Conservation (phyloP, 2,797 vertebrate genomes). For the Silurus lanzhouensis region DNA sequence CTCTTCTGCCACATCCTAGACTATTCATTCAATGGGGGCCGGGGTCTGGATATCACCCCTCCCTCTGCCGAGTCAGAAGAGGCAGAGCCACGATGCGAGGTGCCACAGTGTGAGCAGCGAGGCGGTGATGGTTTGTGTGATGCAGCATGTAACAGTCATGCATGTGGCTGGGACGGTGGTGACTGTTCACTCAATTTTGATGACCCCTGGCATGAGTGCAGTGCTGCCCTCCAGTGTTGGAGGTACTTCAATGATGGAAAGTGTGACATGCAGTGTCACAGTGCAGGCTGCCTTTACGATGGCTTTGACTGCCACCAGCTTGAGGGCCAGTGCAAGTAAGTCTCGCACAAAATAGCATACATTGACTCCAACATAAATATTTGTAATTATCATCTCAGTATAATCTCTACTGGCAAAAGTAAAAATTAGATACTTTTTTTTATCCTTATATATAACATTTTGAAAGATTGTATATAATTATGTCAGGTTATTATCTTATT, state of each 20-base stretch:
- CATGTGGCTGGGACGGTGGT: constrained; percentile 92
- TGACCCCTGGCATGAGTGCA: constrained; percentile 97
- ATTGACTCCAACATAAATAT: not conserved
- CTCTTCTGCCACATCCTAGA: constrained; percentile 93
- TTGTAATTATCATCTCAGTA: not conserved
- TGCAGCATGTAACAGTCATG: constrained; percentile 86
- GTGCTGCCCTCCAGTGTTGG: constrained; percentile 93
- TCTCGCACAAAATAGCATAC: constrained; percentile 26
- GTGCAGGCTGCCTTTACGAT: constrained; percentile 89
- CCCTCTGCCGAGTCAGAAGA: constrained; percentile 62
- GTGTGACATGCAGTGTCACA: constrained; percentile 90
- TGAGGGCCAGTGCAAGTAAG: constrained; percentile 96
- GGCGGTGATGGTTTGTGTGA: constrained; percentile 87
- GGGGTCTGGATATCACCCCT: constrained; percentile 80
- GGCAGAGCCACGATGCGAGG: constrained; percentile 78
- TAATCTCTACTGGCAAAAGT: not conserved
- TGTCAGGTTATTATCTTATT: not conserved
- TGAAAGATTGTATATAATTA: not conserved
- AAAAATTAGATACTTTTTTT: not conserved
- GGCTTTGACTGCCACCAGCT: constrained; percentile 95
- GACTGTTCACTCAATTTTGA: constrained; percentile 97
- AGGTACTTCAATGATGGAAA: constrained; percentile 89
- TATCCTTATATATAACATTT: no score
- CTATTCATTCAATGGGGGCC: constrained; percentile 78
- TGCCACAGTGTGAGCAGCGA: constrained; percentile 74